Base-by-base conservation (phyloP, 2,797 vertebrate species). In the Rhincodon typus region DNA sequence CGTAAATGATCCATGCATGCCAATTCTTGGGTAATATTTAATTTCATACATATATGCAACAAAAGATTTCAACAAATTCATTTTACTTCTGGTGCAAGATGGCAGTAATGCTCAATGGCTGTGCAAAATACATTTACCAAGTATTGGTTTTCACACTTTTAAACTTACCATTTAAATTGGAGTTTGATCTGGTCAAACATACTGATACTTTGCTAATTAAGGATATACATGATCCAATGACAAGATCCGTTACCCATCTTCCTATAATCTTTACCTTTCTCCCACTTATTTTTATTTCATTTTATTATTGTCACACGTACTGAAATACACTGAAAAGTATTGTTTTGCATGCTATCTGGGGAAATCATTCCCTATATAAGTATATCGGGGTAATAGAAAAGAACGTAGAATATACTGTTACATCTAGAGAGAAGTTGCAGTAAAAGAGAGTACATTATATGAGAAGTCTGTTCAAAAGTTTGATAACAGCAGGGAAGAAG, bases 31-130 rank as follows among this genome's bases (percentile, higher is more conserved):
- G 90, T 8, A 93, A 93, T 69, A 69, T 42, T 90, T 93, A 67
- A 69, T 42, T 69, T 69, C 90, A 93, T 67, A n/a, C 34, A 42
- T 23, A 25, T 69, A 69, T 21, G n/a, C 42, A 42, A 93, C 62
- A 69, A 67, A 69, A 25, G 62, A 10, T 67, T 93, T 42, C 67
- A 38, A 93, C 30, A 93, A n/a, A 93, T 93, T 42, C 62, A 25
- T 93, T 93, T 69, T 2, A 93, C 90, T 66, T 25, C 38, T 93
- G 90, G 23, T 66, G 19, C 3, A 67, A 67, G 34, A 67, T 38
- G n/a, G 34, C n/a, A 93, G 19, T 93, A 67, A 93, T 93, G 23
- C n/a, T 69, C 42, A 93, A 67, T 42, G 62, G 90, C 90, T 93
- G 7, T 93, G 66, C 62, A 93, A 42, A n/a, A 21, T 69, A 69